A percentile compares a stretch with the other conserved stretches of the same genome.
Conservation (phyloP, 30 jellyfish, hydroid and myxozoan genomes). For the Sanderia malayensis region DNA sequence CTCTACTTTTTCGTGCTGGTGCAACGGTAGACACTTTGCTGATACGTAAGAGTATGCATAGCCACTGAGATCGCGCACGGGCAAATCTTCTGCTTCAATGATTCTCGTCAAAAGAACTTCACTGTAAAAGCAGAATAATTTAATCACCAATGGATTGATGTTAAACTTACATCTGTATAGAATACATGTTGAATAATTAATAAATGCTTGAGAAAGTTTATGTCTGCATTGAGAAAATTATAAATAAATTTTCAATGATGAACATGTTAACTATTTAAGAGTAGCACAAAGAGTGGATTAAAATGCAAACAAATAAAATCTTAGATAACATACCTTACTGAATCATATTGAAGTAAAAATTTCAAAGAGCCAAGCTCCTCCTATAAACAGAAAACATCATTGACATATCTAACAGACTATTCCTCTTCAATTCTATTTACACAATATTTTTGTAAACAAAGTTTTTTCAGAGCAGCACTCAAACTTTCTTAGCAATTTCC, state of each 20-base stretch:
- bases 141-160: no score
- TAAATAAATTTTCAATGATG: no score
- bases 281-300: not conserved
- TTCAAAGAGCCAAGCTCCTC: constrained; percentile 90
- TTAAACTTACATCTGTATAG: no score
- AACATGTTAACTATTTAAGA: no score
- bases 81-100: constrained; percentile 80
- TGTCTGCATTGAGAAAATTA: no score
- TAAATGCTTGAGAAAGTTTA: no score
- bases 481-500: no score
- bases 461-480: no score
- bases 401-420: no score
- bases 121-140: constrained; percentile 47
- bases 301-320: not conserved
- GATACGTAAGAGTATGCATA: constrained; percentile 87
- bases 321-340: constrained; percentile 42
- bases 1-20: constrained; percentile 36
- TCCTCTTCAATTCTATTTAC: no score
- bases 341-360: constrained; percentile 63
- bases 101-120: constrained; percentile 73
- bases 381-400: constrained; percentile 29
- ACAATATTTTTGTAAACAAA: no score
- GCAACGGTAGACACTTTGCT: constrained; percentile 58
- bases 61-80: constrained; percentile 94
- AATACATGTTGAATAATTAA: no score